phyloP scores from a whole-genome alignment of 2,888 invertebrate genomes.

The Spisula subtruncata region DNA sequence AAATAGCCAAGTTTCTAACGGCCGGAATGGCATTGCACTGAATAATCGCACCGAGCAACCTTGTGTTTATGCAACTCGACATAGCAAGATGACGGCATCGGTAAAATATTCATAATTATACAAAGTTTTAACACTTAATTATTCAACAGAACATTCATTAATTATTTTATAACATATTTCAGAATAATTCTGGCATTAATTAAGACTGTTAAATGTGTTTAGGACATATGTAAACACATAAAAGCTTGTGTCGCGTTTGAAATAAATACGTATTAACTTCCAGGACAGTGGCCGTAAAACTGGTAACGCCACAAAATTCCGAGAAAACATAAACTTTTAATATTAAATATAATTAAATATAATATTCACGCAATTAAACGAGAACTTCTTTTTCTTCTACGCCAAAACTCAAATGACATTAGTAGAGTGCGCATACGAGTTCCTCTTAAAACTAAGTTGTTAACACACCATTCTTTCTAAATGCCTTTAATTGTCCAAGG shows the following conservation, averaged over 20 bases:
- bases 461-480: too few species aligned
- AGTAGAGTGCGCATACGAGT: too few species aligned
- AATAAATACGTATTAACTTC: neutral
- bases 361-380: neutral
- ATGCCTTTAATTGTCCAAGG: too few species aligned
- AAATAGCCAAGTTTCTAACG: neutral
- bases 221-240: neutral
- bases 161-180: slow-evolving; percentile 24
- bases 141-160: slow-evolving; percentile 9
- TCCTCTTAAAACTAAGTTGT: too few species aligned
- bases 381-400: neutral
- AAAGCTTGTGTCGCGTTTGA: neutral
- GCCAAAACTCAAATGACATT: neutral
- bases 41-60: neutral
- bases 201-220: neutral
- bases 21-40: neutral
- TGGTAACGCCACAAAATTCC: neutral
- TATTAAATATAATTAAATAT: too few species aligned
- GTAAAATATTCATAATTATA: neutral
- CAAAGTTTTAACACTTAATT: neutral
- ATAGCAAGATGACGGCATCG: neutral
- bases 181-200: slow-evolving; percentile 16
- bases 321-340: neutral
- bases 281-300: neutral
- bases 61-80: neutral